Evolutionary conservation across 1,140 invertebrate species (phyloP), one percentile per base, ranked within the genome.

Genomic region (Leptonema lineaticorne): DNA sequence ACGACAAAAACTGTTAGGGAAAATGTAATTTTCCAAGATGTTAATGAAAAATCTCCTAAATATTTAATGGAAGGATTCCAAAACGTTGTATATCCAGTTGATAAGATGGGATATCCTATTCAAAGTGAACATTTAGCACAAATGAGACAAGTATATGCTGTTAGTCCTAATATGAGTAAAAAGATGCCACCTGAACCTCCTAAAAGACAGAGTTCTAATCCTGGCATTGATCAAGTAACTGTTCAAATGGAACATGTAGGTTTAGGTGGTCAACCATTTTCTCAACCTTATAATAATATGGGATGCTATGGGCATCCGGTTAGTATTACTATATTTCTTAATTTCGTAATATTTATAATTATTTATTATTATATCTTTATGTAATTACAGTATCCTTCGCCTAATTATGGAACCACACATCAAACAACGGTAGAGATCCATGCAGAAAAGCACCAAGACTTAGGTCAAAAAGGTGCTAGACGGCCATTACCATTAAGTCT

Each of bases 151-250:
- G 79, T 79, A 1, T 81, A 81, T 72, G 81, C 80, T 0, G 84
- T 78, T 11, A 87, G 86, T 75, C 87, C 87, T 0, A 81, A 87
- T 77, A 86, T 87, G 65, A 85, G 86, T 16, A 88, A 90, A 71
- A 89, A 89, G 75, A 85, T 88, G 22, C 93, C 93, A 9, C 94
- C 94, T 0, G 92, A 94, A 48, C 93, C 93, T 1, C 94, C 94
- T 1, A 90, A 94, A 74, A 82, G 93, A 3, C 88, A 89, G 70
- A 88, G 85, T 72, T 86, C 85, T 71, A 78, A 73, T 56, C 71
- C 71, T 1, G 71, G 71, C 9, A 69, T 73, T 1, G 71, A 73
- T 50, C 71, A 73, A 37, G 68, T 70, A 0, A 56, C 62, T 2
- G 29, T 37, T 0, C 79, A 81, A 67, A 69, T 69, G 68, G 68